phyloP scores from a whole-genome alignment of 2,888 invertebrate species.

The Thelaira solivaga region DNA sequence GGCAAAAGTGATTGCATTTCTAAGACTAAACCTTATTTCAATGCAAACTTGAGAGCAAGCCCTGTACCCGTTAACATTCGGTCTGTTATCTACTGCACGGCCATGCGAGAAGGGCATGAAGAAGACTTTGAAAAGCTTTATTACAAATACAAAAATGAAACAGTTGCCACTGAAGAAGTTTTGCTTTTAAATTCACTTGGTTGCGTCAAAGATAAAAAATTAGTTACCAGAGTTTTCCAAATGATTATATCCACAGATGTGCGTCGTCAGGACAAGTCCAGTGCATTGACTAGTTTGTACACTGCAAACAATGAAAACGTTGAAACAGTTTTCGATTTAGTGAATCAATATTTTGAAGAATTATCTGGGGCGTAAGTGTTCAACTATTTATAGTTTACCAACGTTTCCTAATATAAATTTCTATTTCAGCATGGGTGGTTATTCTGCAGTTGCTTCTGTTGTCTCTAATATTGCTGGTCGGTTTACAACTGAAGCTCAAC shows the following conservation, averaged over 20 bases:
- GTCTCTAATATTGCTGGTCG: constrained; percentile 72
- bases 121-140: constrained; percentile 83
- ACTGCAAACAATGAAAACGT: constrained; percentile 79
- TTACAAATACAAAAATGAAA: constrained; percentile 79
- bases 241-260: constrained; percentile 77
- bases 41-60: constrained; percentile 66
- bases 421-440: constrained; percentile 70
- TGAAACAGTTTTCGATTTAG: constrained; percentile 78
- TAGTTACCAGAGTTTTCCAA: constrained; percentile 79
- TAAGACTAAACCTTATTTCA: constrained; percentile 77
- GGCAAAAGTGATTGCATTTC: constrained; percentile 80
- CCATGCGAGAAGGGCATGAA: constrained; percentile 81
- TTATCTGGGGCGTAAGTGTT: constrained; percentile 74
- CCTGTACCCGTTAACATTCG: constrained; percentile 81
- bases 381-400: constrained; percentile 66
- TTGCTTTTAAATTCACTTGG: constrained; percentile 82
- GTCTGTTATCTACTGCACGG: constrained; percentile 86
- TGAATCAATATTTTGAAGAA: constrained; percentile 70
- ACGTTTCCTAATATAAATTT: neutral
- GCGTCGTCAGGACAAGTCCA: constrained; percentile 73
- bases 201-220: constrained; percentile 80
- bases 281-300: constrained; percentile 77
- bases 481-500: constrained; percentile 71
- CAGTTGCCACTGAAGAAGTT: constrained; percentile 84
- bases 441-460: constrained; percentile 70